Percentiles rank a stretch among this genome's conserved stretches.
These are phyloP conservation scores for Plecturocebus donacophilus DNA, from an alignment of 2,113 vertebrate genomes.

Conservation along the genomic window DNA sequence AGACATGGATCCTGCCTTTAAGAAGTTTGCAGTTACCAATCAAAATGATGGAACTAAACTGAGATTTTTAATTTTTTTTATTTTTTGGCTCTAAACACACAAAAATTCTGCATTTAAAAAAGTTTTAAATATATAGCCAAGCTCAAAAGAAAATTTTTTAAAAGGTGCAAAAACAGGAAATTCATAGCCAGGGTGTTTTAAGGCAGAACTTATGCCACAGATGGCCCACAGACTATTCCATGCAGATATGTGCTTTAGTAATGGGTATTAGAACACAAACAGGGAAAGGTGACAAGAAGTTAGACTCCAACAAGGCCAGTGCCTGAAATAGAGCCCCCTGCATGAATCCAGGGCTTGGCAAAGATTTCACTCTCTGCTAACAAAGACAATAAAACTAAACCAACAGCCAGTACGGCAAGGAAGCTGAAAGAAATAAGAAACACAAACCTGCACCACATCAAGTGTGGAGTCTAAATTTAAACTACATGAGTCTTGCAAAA, in stretches of 20 bases:
- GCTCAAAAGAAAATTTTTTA: not conserved
- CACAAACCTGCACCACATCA: not conserved
- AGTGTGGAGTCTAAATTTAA: slow-evolving; percentile 26
- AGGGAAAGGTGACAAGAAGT: not conserved
- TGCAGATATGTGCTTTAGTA: not conserved
- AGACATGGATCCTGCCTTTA: not conserved
- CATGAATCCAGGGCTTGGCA: not conserved
- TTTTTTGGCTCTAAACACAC: not conserved
- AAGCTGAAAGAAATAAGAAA: slow-evolving; percentile 6
- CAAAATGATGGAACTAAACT: not conserved
- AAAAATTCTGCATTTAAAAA: slow-evolving; percentile 37
- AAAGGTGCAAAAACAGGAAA: not conserved
- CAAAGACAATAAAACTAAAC: not conserved
- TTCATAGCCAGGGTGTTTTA: not conserved
- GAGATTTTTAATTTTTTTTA: not conserved
- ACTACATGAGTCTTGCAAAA: not conserved
- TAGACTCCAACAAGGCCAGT: not conserved
- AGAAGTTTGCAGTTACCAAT: not conserved
- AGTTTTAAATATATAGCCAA: not conserved
- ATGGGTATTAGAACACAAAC: not conserved
- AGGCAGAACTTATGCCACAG: not conserved
- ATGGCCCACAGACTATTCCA: not conserved
- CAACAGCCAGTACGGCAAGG: not conserved
- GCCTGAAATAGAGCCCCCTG: not conserved
- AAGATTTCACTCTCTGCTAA: not conserved